Conservation (phyloP, 1,140 invertebrate species). For the Halyomorpha halys region DNA sequence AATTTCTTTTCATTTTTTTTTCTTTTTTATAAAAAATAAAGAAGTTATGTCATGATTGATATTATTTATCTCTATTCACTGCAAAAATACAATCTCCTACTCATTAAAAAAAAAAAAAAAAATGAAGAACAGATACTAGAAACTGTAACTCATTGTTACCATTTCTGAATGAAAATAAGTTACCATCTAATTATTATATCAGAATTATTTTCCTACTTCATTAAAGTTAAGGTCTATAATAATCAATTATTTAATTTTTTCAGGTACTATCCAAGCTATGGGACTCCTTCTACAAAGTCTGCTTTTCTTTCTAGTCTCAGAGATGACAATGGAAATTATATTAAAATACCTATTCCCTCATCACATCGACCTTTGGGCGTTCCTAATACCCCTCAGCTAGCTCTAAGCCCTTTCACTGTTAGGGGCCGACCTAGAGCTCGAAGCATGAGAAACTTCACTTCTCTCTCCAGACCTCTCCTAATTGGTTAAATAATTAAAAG, state of each 20-base stretch:
- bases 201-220: neutral
- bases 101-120: no score
- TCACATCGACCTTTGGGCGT: constrained; percentile 8
- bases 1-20: no score
- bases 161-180: neutral
- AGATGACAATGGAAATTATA: constrained; percentile 15
- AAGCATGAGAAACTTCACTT: constrained; percentile 23
- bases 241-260: neutral
- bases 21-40: no score
- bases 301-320: neutral
- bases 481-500: constrained; percentile 20
- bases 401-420: neutral
- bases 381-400: constrained; percentile 9
- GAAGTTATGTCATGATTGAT: no score
- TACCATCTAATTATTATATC: no score
- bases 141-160: no score
- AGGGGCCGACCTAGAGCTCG: constrained; percentile 8
- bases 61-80: no score
- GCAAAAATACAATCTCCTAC: no score
- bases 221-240: neutral
- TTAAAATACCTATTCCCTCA: constrained; percentile 11
- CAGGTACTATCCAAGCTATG: constrained; percentile 17
- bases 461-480: constrained; percentile 25
- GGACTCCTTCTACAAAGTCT: constrained; percentile 19
- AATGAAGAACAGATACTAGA: no score